A percentile compares a stretch with the other conserved stretches of the same genome.
Conservation (phyloP, 1,140 invertebrate genomes). For the Antheraea mylitta region DNA sequence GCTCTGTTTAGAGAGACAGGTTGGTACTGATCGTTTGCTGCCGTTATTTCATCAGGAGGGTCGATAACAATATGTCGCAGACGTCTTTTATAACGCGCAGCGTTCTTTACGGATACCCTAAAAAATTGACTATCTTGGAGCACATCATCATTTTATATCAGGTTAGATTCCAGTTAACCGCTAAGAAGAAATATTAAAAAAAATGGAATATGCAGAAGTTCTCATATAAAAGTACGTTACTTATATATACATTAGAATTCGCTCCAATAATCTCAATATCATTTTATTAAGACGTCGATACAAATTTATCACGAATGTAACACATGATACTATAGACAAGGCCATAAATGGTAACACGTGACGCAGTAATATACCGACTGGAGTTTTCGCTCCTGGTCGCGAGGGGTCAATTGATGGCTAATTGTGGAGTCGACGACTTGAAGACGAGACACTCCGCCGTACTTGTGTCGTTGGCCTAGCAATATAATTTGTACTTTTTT, state of each 20-base stretch:
- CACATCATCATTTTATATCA: too few relatives aligned
- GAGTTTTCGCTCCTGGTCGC: conserved; percentile 35
- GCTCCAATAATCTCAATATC: not conserved
- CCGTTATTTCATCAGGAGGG: too few relatives aligned
- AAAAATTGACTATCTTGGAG: too few relatives aligned
- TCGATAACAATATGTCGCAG: too few relatives aligned
- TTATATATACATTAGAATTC: not conserved
- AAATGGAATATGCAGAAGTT: too few relatives aligned
- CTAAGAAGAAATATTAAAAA: too few relatives aligned
- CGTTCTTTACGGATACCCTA: too few relatives aligned
- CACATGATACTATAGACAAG: conserved; percentile 19
- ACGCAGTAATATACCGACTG: conserved; percentile 23
- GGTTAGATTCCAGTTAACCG: too few relatives aligned
- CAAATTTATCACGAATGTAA: conserved; percentile 18
- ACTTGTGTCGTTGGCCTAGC: conserved; percentile 39
- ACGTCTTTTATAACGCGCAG: too few relatives aligned
- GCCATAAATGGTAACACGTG: conserved; percentile 18
- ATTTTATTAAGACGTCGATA: conserved; percentile 14
- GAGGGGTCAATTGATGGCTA: conserved; percentile 62
- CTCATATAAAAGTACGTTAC: too few relatives aligned
- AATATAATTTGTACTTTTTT: not conserved
- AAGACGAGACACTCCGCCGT: conserved; percentile 20
- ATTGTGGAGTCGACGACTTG: conserved; percentile 46
- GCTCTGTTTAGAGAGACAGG: too few relatives aligned
- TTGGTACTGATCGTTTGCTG: too few relatives aligned